Percentiles rank a stretch among this genome's conserved stretches.
Evolutionary conservation across 2,888 invertebrate genomes (phyloP).

Genomic region (Hirtodrosophila duncani): DNA sequence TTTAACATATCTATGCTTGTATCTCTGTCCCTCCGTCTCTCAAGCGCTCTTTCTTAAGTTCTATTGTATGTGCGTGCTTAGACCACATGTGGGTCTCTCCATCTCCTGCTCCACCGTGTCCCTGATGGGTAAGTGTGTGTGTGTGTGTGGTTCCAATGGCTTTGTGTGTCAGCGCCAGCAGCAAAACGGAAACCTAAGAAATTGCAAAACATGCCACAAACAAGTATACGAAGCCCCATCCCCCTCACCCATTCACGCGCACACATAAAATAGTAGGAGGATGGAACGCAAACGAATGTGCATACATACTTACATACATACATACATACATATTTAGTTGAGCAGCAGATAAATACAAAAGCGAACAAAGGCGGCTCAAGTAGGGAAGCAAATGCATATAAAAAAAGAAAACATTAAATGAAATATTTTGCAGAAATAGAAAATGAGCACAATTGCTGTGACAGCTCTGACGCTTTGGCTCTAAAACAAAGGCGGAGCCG

Average conservation of each 20-base stretch:
- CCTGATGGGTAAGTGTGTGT: conserved; percentile 6
- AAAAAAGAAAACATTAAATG: conserved; percentile 1
- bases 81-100: conserved; percentile 29
- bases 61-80: conserved; percentile 20
- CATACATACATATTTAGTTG: too few relatives aligned
- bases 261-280: too few relatives aligned
- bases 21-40: not conserved
- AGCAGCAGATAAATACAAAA: too few relatives aligned
- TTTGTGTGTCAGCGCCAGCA: conserved; percentile 16
- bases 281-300: conserved; percentile 4
- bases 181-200: conserved; percentile 48
- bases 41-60: conserved; percentile 23
- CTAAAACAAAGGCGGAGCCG: not conserved
- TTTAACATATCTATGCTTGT: conserved; percentile 34
- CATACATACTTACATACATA: too few relatives aligned
- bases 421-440: conserved; percentile 14
- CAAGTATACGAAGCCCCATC: conserved; percentile 16
- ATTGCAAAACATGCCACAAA: conserved; percentile 52
- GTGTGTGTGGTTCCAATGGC: conserved; percentile 9
- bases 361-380: conserved; percentile 69
- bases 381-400: conserved; percentile 39
- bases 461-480: conserved; percentile 11
- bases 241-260: too few relatives aligned
- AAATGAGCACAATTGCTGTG: conserved; percentile 24
- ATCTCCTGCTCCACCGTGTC: conserved; percentile 5